Evolutionary conservation across 2,113 vertebrate species (phyloP).

Genomic region (Hydropotes inermis): DNA sequence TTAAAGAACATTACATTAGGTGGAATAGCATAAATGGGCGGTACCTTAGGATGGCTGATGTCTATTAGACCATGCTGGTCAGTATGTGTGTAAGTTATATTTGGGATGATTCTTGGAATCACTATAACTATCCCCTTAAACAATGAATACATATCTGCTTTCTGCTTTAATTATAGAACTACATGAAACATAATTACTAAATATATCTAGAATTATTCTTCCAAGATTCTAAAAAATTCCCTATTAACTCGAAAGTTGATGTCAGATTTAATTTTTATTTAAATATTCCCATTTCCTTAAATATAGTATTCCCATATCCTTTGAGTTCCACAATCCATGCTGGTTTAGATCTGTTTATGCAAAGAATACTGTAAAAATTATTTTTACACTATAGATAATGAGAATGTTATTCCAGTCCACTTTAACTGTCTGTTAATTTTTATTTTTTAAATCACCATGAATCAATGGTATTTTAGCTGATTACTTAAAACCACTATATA

Average conservation of each 20-base stretch:
- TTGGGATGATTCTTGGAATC: background rate
- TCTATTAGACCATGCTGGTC: background rate
- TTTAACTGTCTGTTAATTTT: constrained; percentile 55
- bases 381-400: background rate
- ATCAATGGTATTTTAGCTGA: constrained; percentile 2
- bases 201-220: background rate
- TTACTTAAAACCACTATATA: constrained; percentile 21
- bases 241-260: background rate
- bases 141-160: background rate
- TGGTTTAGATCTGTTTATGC: background rate
- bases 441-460: background rate
- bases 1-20: background rate
- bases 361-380: background rate
- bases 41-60: background rate
- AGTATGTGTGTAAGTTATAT: background rate
- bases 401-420: constrained; percentile 61
- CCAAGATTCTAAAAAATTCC: background rate
- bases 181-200: background rate
- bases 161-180: background rate
- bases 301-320: background rate
- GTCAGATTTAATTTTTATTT: background rate
- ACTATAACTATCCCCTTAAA: background rate
- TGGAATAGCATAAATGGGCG: background rate
- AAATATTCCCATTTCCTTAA: background rate
- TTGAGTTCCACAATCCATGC: background rate